These are phyloP conservation scores for Dicaeum eximium DNA, from an alignment of 2,113 vertebrate genomes.

Conservation along the genomic window DNA sequence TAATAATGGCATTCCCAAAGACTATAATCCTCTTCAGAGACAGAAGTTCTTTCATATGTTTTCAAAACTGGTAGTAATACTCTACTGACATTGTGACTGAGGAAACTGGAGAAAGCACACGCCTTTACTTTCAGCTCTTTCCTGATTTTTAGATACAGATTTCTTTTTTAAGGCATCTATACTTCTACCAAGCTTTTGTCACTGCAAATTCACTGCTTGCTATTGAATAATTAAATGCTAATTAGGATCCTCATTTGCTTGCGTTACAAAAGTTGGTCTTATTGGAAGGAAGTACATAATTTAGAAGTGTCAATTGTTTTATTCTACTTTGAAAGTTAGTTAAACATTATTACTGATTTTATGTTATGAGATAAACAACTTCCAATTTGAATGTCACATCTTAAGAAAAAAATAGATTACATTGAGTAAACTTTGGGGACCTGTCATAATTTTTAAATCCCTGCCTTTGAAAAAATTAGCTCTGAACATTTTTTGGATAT, in stretches of 20 bases:
- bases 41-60: background rate
- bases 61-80: background rate
- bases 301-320: background rate
- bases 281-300: background rate
- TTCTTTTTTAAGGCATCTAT: background rate
- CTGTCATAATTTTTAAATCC: background rate
- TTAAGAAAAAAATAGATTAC: background rate
- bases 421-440: background rate
- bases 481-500: rapidly evolving
- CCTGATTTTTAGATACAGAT: background rate
- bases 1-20: background rate
- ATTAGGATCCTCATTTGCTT: background rate
- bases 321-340: background rate
- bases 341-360: background rate
- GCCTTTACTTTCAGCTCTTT: background rate
- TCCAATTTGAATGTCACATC: background rate
- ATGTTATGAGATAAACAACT: background rate
- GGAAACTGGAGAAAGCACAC: background rate
- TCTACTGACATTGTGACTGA: background rate
- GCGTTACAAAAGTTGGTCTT: background rate
- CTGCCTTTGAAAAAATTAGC: background rate
- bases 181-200: background rate
- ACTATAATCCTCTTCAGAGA: background rate
- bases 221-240: background rate
- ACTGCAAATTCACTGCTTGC: background rate